A percentile compares a stretch with the other conserved stretches of the same genome.
These are phyloP conservation scores for Cephus sareptanus DNA, from an alignment of 2,888 invertebrate genomes.

Conservation along the genomic window DNA sequence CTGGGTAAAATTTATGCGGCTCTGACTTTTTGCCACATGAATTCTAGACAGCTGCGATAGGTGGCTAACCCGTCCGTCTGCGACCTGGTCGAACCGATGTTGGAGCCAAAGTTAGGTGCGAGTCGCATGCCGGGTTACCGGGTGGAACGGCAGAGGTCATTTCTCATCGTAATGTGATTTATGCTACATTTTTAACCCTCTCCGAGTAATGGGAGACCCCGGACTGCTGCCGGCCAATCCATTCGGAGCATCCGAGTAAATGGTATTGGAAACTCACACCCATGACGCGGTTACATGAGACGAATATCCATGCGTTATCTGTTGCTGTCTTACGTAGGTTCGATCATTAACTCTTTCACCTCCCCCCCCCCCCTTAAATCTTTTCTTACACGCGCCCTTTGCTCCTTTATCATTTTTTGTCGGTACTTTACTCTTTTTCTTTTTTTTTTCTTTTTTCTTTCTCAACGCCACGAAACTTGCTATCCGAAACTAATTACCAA, in stretches of 20 bases:
- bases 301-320: not conserved
- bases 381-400: not conserved
- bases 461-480: not conserved
- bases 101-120: not conserved
- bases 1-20: not conserved
- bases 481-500: conserved; percentile 39
- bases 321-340: not conserved
- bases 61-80: not conserved
- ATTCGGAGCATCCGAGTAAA: conserved; percentile 12
- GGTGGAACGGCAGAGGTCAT: conserved; percentile 42
- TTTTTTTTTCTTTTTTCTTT: not conserved
- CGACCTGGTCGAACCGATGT: not conserved
- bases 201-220: conserved; percentile 41
- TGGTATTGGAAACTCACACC: conserved; percentile 12
- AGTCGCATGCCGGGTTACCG: not conserved
- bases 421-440: not conserved
- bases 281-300: not conserved
- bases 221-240: conserved; percentile 17
- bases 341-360: not conserved
- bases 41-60: not conserved
- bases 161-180: conserved; percentile 61
- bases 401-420: not conserved
- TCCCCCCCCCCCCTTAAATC: not conserved
- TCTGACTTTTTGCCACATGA: conserved; percentile 2
- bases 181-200: conserved; percentile 59